Percentiles rank a stretch among this genome's conserved stretches.
phyloP scores from a whole-genome alignment of 2,888 invertebrate species.

The Leptopterna dolabrata region DNA sequence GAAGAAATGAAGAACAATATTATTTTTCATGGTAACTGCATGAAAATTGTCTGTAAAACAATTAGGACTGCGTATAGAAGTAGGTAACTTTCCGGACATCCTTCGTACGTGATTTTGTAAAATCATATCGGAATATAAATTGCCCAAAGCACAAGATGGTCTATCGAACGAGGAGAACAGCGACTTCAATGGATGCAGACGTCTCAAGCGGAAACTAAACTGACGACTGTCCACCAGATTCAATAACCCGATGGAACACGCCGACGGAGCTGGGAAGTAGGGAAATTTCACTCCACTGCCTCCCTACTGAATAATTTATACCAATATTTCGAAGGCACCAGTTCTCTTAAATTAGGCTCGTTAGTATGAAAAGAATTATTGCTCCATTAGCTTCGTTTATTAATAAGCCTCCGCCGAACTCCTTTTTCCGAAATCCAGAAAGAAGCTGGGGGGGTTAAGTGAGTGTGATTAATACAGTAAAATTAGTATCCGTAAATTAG shows the following conservation, averaged over 20 bases:
- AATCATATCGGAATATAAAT: not conserved
- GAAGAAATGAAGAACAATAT: too few relatives aligned
- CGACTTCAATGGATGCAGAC: too few relatives aligned
- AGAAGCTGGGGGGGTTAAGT: not conserved
- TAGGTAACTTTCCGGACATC: too few relatives aligned
- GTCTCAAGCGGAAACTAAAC: too few relatives aligned
- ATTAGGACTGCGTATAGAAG: too few relatives aligned
- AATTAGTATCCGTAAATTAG: slow-evolving; percentile 46
- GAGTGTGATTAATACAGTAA: slow-evolving; percentile 37
- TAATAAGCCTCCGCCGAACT: not conserved
- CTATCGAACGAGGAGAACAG: not conserved
- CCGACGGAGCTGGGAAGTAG: not conserved
- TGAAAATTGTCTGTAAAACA: too few relatives aligned
- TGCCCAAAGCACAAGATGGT: not conserved
- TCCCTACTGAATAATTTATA: slow-evolving; percentile 40
- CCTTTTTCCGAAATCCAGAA: slow-evolving; percentile 1
- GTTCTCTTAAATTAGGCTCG: slow-evolving; percentile 45
- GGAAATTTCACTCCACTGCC: not conserved
- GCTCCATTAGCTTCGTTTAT: slow-evolving; percentile 46
- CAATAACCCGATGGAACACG: too few relatives aligned
- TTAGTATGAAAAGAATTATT: slow-evolving; percentile 44
- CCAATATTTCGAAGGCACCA: slow-evolving; percentile 35
- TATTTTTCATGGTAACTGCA: too few relatives aligned
- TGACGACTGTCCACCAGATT: too few relatives aligned
- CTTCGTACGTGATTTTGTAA: too few relatives aligned